phyloP scores from a whole-genome alignment of 2,113 vertebrate genomes.

The Saguinus midas region DNA sequence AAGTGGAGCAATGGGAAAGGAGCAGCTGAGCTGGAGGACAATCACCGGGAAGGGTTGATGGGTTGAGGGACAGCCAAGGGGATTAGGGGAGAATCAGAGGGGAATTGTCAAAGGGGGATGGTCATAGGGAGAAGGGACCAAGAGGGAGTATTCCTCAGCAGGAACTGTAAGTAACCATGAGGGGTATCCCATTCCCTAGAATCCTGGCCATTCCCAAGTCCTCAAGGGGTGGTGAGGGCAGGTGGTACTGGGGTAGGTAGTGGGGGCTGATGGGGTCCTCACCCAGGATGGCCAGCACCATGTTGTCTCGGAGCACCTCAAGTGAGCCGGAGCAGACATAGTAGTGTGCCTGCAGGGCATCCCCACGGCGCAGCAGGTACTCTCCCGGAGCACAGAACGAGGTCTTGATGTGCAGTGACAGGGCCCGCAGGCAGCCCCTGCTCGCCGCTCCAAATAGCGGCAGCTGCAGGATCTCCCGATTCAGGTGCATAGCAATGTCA shows the following conservation, averaged over 20 bases:
- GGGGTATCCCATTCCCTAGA: neutral
- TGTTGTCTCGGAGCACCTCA: slow-evolving; percentile 93
- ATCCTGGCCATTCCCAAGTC: neutral
- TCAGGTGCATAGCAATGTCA: slow-evolving; percentile 96
- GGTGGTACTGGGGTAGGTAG: neutral
- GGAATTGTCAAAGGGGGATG: neutral
- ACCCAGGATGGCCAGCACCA: slow-evolving; percentile 96
- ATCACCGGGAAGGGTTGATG: neutral
- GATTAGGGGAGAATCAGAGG: neutral
- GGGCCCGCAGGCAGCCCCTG: slow-evolving; percentile 94
- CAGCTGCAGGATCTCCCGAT: slow-evolving; percentile 98
- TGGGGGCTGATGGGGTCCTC: slow-evolving; percentile 67
- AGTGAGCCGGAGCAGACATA: slow-evolving; percentile 96
- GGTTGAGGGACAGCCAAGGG: neutral
- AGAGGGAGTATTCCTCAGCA: neutral
- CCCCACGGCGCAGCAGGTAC: slow-evolving; percentile 94
- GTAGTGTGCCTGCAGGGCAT: slow-evolving; percentile 94
- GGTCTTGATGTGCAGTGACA: slow-evolving; percentile 96
- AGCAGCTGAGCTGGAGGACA: neutral
- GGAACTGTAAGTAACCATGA: neutral
- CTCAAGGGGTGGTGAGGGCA: neutral
- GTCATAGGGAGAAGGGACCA: neutral
- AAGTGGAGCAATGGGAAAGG: neutral
- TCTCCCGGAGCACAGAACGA: slow-evolving; percentile 96
- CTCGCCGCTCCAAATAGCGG: slow-evolving; percentile 93